Base-by-base conservation (phyloP, 2,888 invertebrate genomes). In the Thalpophila matura region DNA sequence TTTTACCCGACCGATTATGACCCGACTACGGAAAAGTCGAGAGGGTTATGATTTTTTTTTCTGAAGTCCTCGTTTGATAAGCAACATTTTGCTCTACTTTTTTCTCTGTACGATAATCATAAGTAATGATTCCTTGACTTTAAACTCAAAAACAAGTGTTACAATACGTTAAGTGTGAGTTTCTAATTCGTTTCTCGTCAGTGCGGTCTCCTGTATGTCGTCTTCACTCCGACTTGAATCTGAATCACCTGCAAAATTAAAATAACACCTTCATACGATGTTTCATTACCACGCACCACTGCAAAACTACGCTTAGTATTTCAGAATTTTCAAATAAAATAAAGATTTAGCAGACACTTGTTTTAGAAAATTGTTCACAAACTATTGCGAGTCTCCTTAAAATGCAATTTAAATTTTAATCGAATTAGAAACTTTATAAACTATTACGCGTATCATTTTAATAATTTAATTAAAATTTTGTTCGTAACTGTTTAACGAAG, bases 191-290 rank as follows among this genome's bases (percentile, higher is more conserved):
- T 86, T 87, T 43, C 88, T 83, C 2, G 89, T 89, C 3, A 94
- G 77, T 71, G 87, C 89, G 58, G 90, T 93, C 76, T 94, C 94
- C 78, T 91, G 90, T 6, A 87, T 83, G 45, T 91, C 93, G 9
- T 83, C 87, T 26, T 93, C 93, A 51, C 93, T 93, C 64, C 88
- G 81, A 72, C 84, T 88, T 38, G 92, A 92, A 65, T 93, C 93
- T 27, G 86, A 81, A 50, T 94, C 94, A 68, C 79, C 89, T 90
- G 84, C 1, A 83, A 83, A 46, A 33, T n/a, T n/a, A 53, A 55
- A 69, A 29, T 0, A 16, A 35, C 0, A 27, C 3, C 16, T 53
- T 27, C n/a, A n/a, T n/a, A n/a, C n/a, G n/a, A n/a, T 10, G 26
- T 29, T 42, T 27, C 6, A 10, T 20, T 16, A 16, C 6, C 31